Conservation (phyloP, 2,113 vertebrate genomes). For the Seriola aureovittata region DNA sequence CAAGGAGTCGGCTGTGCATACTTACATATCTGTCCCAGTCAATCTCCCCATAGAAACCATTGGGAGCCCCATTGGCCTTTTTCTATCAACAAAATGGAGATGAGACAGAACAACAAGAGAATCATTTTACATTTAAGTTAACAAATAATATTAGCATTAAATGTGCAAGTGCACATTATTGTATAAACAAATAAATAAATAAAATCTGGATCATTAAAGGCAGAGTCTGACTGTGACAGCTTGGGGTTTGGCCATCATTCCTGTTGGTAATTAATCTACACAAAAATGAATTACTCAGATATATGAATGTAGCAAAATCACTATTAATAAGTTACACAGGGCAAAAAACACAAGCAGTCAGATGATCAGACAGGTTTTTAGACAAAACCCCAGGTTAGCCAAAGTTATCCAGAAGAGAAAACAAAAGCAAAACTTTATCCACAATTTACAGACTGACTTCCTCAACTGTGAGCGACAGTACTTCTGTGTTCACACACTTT, state of each 20-base stretch:
- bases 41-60: slow-evolving; percentile 98
- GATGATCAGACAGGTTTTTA: too few relatives aligned
- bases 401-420: too few relatives aligned
- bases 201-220: too few relatives aligned
- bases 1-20: slow-evolving; percentile 50
- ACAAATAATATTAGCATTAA: neutral
- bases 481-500: neutral
- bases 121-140: neutral
- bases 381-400: neutral
- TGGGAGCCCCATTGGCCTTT: slow-evolving; percentile 95
- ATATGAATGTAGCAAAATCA: too few relatives aligned
- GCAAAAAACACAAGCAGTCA: neutral
- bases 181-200: too few relatives aligned
- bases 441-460: too few relatives aligned
- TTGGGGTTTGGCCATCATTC: too few relatives aligned
- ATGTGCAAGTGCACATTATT: neutral
- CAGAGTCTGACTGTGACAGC: too few relatives aligned
- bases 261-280: too few relatives aligned
- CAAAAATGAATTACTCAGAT: too few relatives aligned
- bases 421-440: neutral
- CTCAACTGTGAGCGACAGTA: neutral
- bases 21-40: slow-evolving; percentile 99
- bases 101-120: slow-evolving; percentile 3
- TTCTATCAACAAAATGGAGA: slow-evolving; percentile 83
- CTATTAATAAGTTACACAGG: neutral